phyloP scores from a whole-genome alignment of 2,888 invertebrate genomes.

The Onchidella celtica region DNA sequence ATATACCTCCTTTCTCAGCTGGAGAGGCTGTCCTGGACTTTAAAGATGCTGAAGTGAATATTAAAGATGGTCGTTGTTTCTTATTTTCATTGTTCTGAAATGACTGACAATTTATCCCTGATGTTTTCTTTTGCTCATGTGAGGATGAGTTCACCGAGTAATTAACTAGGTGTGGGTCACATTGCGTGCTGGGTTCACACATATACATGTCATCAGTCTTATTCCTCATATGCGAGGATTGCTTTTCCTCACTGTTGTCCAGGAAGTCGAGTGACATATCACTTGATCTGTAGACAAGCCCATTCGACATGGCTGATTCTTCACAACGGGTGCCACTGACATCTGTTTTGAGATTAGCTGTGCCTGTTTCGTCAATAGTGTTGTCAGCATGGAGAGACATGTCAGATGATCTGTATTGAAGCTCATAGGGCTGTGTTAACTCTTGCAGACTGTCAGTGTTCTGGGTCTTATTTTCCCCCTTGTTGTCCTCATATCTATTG shows the following conservation, averaged over 20 bases:
- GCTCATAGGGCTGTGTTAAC: neutral
- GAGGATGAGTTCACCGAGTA: neutral
- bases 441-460: neutral
- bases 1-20: too few species aligned
- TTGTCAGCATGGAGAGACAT: neutral
- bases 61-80: neutral
- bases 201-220: too few species aligned
- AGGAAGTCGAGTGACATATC: constrained; percentile 27
- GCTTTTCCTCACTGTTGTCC: too few species aligned
- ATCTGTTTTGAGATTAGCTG: neutral
- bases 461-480: neutral
- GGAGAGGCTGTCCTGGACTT: neutral
- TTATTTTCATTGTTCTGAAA: neutral
- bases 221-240: too few species aligned
- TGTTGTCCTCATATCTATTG: neutral
- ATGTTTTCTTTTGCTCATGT: neutral
- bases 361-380: neutral
- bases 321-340: neutral
- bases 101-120: neutral
- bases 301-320: constrained; percentile 14
- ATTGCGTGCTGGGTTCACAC: too few species aligned
- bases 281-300: constrained; percentile 8
- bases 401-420: neutral
- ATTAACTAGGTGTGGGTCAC: neutral
- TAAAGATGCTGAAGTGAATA: neutral